These are phyloP conservation scores for Todiramphus chloris DNA, from an alignment of 2,113 vertebrate genomes.

Conservation along the genomic window DNA sequence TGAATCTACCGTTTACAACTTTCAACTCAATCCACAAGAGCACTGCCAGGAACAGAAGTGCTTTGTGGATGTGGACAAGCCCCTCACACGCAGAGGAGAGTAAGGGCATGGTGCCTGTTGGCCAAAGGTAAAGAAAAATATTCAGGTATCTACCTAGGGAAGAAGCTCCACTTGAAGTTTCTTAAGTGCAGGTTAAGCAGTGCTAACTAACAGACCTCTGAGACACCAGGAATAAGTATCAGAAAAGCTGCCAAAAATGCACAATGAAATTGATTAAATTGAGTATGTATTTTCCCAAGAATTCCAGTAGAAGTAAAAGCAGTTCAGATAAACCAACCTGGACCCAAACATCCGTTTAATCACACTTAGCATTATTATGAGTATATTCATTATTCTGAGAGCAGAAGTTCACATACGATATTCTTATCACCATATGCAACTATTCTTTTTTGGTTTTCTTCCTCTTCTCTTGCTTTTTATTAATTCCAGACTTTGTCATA, in stretches of 20 bases:
- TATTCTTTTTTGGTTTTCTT: not conserved
- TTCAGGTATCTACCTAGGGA: not conserved
- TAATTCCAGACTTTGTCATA: not conserved
- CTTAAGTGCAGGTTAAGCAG: not conserved
- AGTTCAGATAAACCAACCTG: not conserved
- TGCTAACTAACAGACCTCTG: not conserved
- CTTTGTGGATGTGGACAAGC: not conserved
- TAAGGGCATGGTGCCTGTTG: not conserved
- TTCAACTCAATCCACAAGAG: not conserved
- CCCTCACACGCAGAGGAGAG: not conserved
- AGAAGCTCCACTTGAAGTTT: not conserved
- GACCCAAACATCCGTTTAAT: not conserved
- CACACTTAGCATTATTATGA: not conserved
- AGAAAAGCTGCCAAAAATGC: not conserved
- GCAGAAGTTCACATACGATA: not conserved
- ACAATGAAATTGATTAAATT: not conserved
- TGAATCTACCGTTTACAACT: not conserved
- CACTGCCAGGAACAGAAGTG: not conserved
- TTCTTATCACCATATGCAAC: not conserved
- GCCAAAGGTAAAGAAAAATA: not conserved
- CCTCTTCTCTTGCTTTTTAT: not conserved
- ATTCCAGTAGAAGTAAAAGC: not conserved
- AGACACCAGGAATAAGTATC: not conserved
- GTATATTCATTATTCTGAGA: not conserved
- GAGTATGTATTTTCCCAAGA: not conserved